These are phyloP conservation scores for Odontamblyopus lacepedii DNA, from an alignment of 2,797 vertebrate genomes.

Conservation along the genomic window DNA sequence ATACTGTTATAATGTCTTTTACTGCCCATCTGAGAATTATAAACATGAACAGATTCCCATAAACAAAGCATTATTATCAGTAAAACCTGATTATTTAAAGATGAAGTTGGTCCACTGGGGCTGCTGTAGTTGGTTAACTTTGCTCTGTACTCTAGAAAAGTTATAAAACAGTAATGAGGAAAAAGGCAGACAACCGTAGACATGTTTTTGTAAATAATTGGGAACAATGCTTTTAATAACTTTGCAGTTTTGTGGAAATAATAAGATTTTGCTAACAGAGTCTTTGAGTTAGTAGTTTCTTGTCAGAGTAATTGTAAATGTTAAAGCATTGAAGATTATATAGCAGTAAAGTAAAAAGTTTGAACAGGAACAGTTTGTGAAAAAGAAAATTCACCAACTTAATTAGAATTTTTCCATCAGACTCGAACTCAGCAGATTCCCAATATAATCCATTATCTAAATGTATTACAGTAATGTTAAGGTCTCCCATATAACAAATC, in stretches of 20 bases:
- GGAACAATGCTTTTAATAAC: neutral
- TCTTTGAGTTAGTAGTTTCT: neutral
- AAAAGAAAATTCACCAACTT: neutral
- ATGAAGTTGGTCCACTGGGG: neutral
- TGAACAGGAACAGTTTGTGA: neutral
- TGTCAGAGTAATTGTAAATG: neutral
- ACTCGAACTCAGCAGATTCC: neutral
- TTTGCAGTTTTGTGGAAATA: neutral
- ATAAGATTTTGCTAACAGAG: neutral
- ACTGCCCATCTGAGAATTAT: neutral
- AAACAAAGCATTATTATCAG: neutral
- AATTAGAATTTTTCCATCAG: neutral
- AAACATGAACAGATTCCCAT: neutral
- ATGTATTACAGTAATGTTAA: neutral
- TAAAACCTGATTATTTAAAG: neutral
- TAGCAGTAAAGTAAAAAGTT: neutral
- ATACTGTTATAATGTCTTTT: neutral
- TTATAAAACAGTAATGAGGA: neutral
- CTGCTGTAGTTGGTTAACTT: neutral
- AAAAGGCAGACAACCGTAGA: neutral
- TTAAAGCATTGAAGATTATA: neutral
- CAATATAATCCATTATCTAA: neutral
- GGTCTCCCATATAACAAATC: too few species aligned
- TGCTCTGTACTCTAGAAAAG: neutral
- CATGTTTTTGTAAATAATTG: conserved; percentile 6